Percentiles rank a stretch among this genome's conserved stretches.
phyloP scores from a whole-genome alignment of 2,797 vertebrate species.

The Eulemur rubriventer region DNA sequence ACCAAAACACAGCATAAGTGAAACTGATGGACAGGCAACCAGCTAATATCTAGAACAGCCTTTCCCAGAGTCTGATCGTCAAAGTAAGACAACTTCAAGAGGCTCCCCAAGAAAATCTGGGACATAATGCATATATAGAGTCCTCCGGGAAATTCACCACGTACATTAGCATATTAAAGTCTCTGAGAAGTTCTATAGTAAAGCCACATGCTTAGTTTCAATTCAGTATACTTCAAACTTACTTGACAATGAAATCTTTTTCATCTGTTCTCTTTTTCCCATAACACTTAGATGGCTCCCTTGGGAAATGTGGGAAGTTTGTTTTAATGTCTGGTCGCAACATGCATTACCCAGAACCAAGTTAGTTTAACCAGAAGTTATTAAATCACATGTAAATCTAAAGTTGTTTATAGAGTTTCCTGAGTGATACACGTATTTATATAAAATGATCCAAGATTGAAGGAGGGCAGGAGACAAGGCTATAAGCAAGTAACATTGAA shows the following conservation, averaged over 20 bases:
- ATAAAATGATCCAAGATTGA: background rate
- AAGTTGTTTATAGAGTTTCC: background rate
- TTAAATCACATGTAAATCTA: background rate
- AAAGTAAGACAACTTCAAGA: background rate
- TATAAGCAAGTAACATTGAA: background rate
- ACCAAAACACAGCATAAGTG: background rate
- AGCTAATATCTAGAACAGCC: background rate
- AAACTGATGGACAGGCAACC: background rate
- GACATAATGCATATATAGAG: background rate
- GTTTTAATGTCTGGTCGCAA: conserved; percentile 8
- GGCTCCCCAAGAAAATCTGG: background rate
- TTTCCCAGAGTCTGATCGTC: background rate
- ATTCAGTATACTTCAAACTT: conserved; percentile 22
- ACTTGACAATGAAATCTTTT: background rate
- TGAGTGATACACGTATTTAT: background rate
- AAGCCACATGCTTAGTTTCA: background rate
- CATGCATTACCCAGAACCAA: background rate
- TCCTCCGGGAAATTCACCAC: background rate
- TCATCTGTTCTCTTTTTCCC: background rate
- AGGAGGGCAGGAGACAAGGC: background rate
- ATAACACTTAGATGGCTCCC: background rate
- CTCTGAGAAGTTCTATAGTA: background rate
- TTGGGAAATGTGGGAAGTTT: background rate
- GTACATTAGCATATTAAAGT: background rate
- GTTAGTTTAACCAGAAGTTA: conserved; percentile 6